Evolutionary conservation across 2,797 vertebrate species (phyloP).

Genomic region (Eleutherodactylus coqui): DNA sequence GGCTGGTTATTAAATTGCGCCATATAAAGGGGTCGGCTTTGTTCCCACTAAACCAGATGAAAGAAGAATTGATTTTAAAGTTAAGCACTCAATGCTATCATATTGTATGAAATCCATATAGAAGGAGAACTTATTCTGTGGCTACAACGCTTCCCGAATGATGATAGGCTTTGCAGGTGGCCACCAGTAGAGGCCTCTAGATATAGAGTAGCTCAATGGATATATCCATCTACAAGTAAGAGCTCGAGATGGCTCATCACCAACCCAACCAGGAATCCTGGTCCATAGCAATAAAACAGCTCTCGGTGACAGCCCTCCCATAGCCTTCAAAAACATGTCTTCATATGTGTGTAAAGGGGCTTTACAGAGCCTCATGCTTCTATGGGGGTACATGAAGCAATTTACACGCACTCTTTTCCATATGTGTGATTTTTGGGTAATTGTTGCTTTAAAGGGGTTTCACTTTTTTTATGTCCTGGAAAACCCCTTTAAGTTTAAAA

Average conservation of each 20-base stretch:
- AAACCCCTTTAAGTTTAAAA: no score
- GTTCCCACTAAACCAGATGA: conserved; percentile 31
- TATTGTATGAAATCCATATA: conserved; percentile 52
- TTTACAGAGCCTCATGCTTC: no score
- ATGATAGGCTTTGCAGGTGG: not conserved
- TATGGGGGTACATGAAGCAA: no score
- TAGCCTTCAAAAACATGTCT: not conserved
- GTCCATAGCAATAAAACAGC: not conserved
- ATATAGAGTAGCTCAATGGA: not conserved
- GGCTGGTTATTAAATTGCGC: conserved; percentile 61
- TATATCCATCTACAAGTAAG: not conserved
- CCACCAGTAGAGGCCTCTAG: not conserved
- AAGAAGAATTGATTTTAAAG: conserved; percentile 62
- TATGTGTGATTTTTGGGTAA: no score
- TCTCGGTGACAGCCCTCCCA: not conserved
- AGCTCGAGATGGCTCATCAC: not conserved
- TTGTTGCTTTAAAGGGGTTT: no score
- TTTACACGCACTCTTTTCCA: no score
- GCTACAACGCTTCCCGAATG: not conserved
- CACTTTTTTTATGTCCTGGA: no score
- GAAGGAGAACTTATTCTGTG: conserved; percentile 20
- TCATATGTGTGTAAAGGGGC: no score
- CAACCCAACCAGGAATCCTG: not conserved
- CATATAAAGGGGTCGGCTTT: conserved; percentile 27
- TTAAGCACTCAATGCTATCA: conserved; percentile 53